These are phyloP conservation scores for Dermatemys mawii DNA, from an alignment of 2,113 vertebrate species.

Conservation along the genomic window DNA sequence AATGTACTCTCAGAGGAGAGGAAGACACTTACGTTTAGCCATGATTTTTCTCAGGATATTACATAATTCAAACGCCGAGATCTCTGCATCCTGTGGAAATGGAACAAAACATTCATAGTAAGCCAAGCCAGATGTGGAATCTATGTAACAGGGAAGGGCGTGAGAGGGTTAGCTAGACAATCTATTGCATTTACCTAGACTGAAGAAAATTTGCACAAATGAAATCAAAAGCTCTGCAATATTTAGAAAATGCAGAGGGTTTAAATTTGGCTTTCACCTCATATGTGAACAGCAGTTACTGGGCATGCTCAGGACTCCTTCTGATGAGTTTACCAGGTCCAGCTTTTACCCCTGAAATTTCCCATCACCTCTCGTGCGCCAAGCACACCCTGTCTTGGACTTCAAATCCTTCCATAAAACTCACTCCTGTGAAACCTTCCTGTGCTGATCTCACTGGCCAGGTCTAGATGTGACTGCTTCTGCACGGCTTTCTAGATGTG, in stretches of 20 bases:
- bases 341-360: neutral
- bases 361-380: neutral
- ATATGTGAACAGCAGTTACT: neutral
- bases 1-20: neutral
- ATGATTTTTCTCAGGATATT: conserved; percentile 81
- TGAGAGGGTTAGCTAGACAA: neutral
- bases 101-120: neutral
- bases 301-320: neutral
- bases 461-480: neutral
- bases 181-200: neutral
- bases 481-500: neutral
- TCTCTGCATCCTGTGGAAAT: conserved; percentile 79
- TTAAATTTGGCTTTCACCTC: neutral
- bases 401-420: neutral
- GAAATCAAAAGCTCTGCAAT: neutral
- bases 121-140: neutral
- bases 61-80: conserved; percentile 81
- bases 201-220: neutral
- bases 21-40: conserved; percentile 78
- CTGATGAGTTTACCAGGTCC: fast-evolving
- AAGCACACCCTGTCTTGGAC: neutral
- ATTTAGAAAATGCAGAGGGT: neutral
- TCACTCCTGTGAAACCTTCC: neutral
- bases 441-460: no score
- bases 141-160: neutral